phyloP scores from a whole-genome alignment of 2,113 vertebrate species.

The Morphnarchus princeps region DNA sequence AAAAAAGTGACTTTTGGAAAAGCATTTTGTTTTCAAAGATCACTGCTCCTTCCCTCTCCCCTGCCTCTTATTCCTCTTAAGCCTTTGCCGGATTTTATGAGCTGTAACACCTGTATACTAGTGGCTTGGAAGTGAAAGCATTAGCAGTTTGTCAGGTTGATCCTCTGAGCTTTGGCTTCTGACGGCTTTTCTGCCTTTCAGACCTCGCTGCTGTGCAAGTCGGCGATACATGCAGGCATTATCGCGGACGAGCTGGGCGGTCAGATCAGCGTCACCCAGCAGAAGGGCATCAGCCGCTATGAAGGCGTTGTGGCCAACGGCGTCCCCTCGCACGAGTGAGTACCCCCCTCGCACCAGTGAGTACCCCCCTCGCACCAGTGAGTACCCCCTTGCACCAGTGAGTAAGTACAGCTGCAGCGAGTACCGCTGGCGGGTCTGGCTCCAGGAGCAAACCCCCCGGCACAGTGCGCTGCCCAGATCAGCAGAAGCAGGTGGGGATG shows the following conservation, averaged over 20 bases:
- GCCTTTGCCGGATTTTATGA: background rate
- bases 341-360: background rate
- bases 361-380: no score
- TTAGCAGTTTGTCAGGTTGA: background rate
- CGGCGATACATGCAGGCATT: slow-evolving; percentile 83
- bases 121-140: background rate
- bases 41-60: background rate
- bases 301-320: slow-evolving; percentile 78
- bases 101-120: background rate
- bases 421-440: slow-evolving; percentile 14
- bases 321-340: slow-evolving; percentile 80
- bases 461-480: background rate
- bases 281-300: slow-evolving; percentile 79
- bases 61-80: background rate
- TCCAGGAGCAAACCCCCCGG: background rate
- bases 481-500: background rate
- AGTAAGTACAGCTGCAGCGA: slow-evolving; percentile 57
- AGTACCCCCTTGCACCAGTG: no score
- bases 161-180: background rate
- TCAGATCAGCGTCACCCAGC: slow-evolving; percentile 75
- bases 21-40: background rate
- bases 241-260: slow-evolving; percentile 82
- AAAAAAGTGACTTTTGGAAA: background rate
- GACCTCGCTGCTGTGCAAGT: slow-evolving; percentile 86
- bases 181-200: slow-evolving; percentile 59